Conservation (phyloP, 2,888 invertebrate genomes). For the Aphrophora alni region DNA sequence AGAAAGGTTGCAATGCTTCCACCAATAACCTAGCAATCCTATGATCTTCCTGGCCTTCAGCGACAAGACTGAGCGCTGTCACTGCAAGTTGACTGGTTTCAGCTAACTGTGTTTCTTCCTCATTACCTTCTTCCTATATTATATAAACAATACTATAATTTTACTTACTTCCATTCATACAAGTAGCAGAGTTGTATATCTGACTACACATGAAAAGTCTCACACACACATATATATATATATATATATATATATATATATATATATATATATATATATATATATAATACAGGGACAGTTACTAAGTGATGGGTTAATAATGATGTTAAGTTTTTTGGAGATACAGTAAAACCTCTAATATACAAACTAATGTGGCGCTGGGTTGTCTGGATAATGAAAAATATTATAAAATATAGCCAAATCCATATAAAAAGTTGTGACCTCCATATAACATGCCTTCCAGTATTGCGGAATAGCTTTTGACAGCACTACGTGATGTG, state of each 20-base stretch:
- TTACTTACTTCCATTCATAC: background rate
- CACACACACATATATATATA: background rate
- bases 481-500: background rate
- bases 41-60: background rate
- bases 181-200: background rate
- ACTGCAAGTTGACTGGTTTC: conserved; percentile 27
- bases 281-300: too few relatives aligned
- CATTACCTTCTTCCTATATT: conserved; percentile 10
- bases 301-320: too few relatives aligned
- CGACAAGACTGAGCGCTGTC: conserved; percentile 9
- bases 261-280: too few relatives aligned
- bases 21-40: conserved; percentile 14
- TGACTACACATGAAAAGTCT: background rate
- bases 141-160: background rate
- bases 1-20: conserved; percentile 9
- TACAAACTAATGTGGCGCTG: too few relatives aligned
- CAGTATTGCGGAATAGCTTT: too few relatives aligned
- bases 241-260: too few relatives aligned
- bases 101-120: conserved; percentile 10
- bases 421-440: too few relatives aligned
- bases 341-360: too few relatives aligned
- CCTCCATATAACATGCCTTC: too few relatives aligned
- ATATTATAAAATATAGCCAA: too few relatives aligned
- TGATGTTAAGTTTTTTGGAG: too few relatives aligned
- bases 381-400: too few relatives aligned